phyloP scores from a whole-genome alignment of 2,888 invertebrate genomes.

The Aphelenchoides bicaudatus region DNA sequence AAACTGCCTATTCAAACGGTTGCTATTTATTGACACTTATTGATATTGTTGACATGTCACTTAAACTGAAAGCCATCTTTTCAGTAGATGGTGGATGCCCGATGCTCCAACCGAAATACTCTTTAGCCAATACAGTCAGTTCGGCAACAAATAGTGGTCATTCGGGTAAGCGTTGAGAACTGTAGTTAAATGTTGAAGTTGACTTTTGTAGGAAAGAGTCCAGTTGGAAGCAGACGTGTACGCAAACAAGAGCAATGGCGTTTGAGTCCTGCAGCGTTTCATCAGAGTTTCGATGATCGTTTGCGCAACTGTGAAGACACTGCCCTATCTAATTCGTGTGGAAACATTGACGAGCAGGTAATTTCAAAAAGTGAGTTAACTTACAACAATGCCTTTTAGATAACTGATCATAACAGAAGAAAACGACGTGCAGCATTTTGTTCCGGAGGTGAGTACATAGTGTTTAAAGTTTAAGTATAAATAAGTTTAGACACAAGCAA shows the following conservation, averaged over 20 bases:
- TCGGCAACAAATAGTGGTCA: neutral
- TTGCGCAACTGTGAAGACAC: conserved; percentile 14
- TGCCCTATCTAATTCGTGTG: conserved; percentile 36
- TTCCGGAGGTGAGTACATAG: no score
- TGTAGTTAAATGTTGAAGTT: neutral
- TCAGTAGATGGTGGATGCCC: conserved; percentile 3
- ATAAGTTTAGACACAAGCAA: conserved; percentile 28
- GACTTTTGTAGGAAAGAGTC: neutral
- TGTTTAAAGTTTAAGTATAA: no score
- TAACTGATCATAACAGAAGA: conserved; percentile 9
- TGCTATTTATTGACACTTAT: no score
- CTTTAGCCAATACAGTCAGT: neutral
- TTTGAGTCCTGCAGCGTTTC: conserved; percentile 28
- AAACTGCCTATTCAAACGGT: no score
- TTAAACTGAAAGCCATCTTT: no score
- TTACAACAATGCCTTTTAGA: conserved; percentile 18
- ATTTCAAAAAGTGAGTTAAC: conserved; percentile 3
- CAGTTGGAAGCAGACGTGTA: neutral
- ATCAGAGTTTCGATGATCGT: conserved; percentile 33
- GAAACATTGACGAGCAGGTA: conserved; percentile 34
- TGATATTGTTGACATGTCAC: no score
- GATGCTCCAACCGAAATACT: conserved; percentile 10
- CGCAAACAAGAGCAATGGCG: conserved; percentile 28
- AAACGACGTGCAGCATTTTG: conserved; percentile 31
- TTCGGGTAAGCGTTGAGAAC: neutral